Evolutionary conservation across 2,113 vertebrate species (phyloP), one percentile per base, ranked within the genome.

Genomic region (Papio anubis): DNA sequence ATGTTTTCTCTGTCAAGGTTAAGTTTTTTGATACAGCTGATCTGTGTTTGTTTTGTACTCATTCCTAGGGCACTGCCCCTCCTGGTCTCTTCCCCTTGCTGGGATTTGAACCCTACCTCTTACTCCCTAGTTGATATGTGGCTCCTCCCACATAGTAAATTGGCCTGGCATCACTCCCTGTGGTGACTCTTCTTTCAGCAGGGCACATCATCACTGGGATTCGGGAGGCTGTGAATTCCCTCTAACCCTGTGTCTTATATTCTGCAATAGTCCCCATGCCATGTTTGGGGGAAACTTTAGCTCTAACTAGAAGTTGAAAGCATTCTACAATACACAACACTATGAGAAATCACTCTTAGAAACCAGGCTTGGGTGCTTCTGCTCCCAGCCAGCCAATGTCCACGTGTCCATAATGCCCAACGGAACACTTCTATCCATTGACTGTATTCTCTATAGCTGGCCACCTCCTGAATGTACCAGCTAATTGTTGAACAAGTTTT

Each of bases 401-500:
- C 32, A 10, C 6, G 0, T 9, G 61, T 25, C 43, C 50, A 13
- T 40, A 11, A 20, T 7, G 25, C 59, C 88, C 43, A 45, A 2
- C 8, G 17, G 21, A 21, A 38, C 2, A 3, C 13, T 66, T 82
- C 23, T 55, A 4, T 27, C 55, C 30, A 0, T 6, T 12, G 32
- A 18, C 38, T 88, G 32, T 13, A 3, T 32, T 81, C 5, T n/a
- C 38, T 8, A 9, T 10, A 10, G 40, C 66, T 45, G 80, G 38
- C 43, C 4, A 6, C 85, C 52, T 76, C n/a, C 79, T 17, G 25
- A 57, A 20, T 27, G 10, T 59, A 2, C 80, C 5, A 25, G 52
- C 35, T 82, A 88, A 94, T 88, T 73, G 81, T 81, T 92, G 52
- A 93, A 8, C 14, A 68, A n/a, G 30, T 96, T 88, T 88, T 45